Evolutionary conservation across 2,113 vertebrate genomes (phyloP), one percentile per base, ranked within the genome.

Genomic region (Martes martes): DNA sequence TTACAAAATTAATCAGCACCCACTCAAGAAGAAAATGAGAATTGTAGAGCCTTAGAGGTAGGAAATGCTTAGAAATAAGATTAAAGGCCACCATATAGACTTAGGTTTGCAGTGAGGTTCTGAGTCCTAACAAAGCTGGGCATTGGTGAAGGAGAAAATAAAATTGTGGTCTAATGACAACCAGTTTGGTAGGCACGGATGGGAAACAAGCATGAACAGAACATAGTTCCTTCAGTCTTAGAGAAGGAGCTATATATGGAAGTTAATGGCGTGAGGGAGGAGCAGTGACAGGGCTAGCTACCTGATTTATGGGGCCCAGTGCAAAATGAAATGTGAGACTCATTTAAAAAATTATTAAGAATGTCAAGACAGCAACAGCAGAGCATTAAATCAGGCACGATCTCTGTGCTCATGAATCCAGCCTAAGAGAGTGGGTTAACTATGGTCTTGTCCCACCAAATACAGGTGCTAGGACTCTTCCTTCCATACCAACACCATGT

Each of bases 11-110:
- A 89, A 86, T 90, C 87, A 83, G 4, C 52, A 91, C 7, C 36
- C 36, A 91, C 90, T 33, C 10, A 86, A 88, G 69, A 94, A 85
- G 87, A 90, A 87, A 95, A 85, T 63, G 61, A 59, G n/a, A 94
- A 67, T 50, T 15, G 39, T 19, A 81, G 24, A 93, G 24, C 13
- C 28, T 59, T 73, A 79, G 88, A 79, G 21, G 26, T 79, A 83
- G 42, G 18, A 91, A 69, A 93, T 71, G 7, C 36, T 94, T 57
- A 79, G 45, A 95, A 79, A 57, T 80, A 94, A 83, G 33, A 71
- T 82, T 73, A 42, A 93, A 90, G 33, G 6, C 4, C 14, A 21
- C 23, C 47, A 31, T 16, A 76, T 50, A 96, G 36, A 31, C 85
- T n/a, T 47, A 28, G n/a, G 2, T 96, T 69, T 82, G 7, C 31